A percentile compares a stretch with the other conserved stretches of the same genome.
Conservation (phyloP, 1,140 invertebrate genomes). For the Aphidius gifuensis region DNA sequence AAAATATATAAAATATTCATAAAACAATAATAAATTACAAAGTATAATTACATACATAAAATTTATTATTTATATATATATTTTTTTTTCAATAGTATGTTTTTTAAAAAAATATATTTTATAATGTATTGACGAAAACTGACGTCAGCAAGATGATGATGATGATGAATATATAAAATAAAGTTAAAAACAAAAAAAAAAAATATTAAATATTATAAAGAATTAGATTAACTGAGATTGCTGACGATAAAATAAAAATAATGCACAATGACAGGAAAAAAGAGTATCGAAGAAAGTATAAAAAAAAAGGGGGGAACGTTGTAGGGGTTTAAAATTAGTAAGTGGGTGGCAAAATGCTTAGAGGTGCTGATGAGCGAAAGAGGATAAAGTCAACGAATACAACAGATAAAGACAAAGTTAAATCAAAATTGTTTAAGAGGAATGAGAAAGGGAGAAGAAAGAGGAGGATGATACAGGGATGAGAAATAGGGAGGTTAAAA, state of each 20-base stretch:
- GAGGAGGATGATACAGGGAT: not conserved
- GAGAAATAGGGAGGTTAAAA: constrained; percentile 7
- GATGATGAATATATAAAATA: not conserved
- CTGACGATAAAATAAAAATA: constrained; percentile 57
- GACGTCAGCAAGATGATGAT: not conserved
- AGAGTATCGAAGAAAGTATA: constrained; percentile 16
- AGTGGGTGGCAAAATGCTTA: not conserved
- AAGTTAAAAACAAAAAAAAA: not conserved
- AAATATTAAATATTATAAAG: constrained; percentile 13
- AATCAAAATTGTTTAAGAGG: not conserved
- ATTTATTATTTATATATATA: no score
- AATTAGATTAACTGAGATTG: constrained; percentile 56
- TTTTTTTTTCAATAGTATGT: no score
- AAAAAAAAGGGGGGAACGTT: constrained; percentile 14
- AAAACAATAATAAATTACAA: no score
- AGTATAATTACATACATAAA: no score
- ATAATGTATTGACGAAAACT: no score
- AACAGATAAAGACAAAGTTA: not conserved
- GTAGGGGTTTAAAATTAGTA: constrained; percentile 15
- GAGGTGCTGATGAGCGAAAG: constrained; percentile 11
- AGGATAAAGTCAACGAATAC: constrained; percentile 26
- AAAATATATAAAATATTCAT: no score
- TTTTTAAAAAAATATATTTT: no score
- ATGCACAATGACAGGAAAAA: constrained; percentile 50
- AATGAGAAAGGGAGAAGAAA: not conserved